Base-by-base conservation (phyloP, 2,888 invertebrate species). In the Agrotis exclamationis region DNA sequence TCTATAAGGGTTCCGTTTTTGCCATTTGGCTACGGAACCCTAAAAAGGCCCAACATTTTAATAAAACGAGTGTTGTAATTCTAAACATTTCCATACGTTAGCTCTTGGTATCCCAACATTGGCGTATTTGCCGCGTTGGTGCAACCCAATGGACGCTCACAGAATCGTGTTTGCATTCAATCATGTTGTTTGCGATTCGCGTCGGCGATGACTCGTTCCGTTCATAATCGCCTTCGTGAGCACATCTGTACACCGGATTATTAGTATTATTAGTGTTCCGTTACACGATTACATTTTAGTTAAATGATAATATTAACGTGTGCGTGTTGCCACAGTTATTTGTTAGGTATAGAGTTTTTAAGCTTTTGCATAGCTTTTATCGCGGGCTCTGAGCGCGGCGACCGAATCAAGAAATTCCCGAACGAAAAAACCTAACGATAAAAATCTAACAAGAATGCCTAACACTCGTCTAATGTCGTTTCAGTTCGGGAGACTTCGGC, bases 131-230 rank as follows among this genome's bases (percentile, higher is more conserved):
- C 45, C 0, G 24, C 53, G 53, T 60, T 57, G 71, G 63, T 66
- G 50, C 50, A 68, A 78, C 58, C 76, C 60, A 66, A 67, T 76
- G 59, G 56, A 24, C 70, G 71, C 74, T 69, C 57, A 63, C 47
- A 58, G 65, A 75, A 71, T 77, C 85, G 73, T 80, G 80, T 81
- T 81, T 74, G 69, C 57, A 80, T 86, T 83, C 79, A 86, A 86
- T 82, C 70, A 83, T 63, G 83, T 80, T 67, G 74, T 87, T 84
- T 83, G 63, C 77, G 63, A 86, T 87, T 86, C 70, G 85, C 69
- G 63, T 59, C 79, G 78, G 79, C 67, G 73, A 78, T 84, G 76
- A 75, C 57, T 74, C 47, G 79, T 80, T 77, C 76, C 81, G 71
- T 79, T 78, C 77, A 76, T 78, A 81, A 82, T 82, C 72, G 63